Evolutionary conservation across 2,888 invertebrate species (phyloP).

Genomic region (Lithophane ornitopus): DNA sequence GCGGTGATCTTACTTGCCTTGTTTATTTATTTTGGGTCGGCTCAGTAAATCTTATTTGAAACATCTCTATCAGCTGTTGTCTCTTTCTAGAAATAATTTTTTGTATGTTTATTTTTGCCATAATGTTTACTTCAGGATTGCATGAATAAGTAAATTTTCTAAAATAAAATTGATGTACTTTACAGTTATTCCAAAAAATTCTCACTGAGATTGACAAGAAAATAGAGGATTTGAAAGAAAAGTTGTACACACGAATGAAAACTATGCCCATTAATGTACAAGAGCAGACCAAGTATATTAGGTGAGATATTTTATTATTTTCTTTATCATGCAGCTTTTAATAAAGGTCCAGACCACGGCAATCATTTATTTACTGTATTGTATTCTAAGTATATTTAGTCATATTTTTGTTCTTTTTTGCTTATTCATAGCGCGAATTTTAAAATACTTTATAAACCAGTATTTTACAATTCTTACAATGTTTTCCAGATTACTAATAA

Average conservation of each 20-base stretch:
- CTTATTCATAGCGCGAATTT: background rate
- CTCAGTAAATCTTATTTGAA: too few species aligned
- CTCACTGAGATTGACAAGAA: constrained; percentile 97
- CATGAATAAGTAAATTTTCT: background rate
- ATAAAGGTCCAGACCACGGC: background rate
- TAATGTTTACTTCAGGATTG: too few species aligned
- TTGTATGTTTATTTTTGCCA: background rate
- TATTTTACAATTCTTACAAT: background rate
- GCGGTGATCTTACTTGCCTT: too few species aligned
- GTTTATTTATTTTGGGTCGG: background rate
- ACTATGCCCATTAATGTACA: constrained; percentile 98
- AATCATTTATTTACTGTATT: background rate
- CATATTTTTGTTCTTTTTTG: background rate
- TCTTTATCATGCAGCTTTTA: background rate
- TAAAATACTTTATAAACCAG: background rate
- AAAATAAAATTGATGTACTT: constrained; percentile 41
- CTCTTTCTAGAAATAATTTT: background rate
- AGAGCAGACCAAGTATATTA: constrained; percentile 98
- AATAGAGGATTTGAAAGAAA: constrained; percentile 95
- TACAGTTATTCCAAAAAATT: constrained; percentile 95
- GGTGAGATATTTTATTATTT: constrained; percentile 86
- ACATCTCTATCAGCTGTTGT: too few species aligned
- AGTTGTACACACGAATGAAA: constrained; percentile 95
- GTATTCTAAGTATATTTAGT: background rate
- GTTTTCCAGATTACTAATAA: constrained; percentile 81